phyloP scores from a whole-genome alignment of 2,797 vertebrate genomes.

The Acrossocheilus fasciatus region DNA sequence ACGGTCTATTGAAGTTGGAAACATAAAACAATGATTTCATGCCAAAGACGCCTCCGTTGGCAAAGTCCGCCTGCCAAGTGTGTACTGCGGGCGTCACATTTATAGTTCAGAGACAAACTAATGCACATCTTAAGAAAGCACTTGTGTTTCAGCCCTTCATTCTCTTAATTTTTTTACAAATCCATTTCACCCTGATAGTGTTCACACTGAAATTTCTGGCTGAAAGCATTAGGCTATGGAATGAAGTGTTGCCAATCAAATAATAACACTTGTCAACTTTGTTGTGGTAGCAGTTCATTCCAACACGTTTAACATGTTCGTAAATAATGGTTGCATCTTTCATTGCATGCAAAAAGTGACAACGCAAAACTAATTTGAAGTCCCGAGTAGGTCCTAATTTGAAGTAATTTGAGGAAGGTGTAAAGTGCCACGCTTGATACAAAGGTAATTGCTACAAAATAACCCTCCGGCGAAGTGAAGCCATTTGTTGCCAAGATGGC shows the following conservation, averaged over 20 bases:
- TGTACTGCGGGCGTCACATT: background rate
- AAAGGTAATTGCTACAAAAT: constrained; percentile 27
- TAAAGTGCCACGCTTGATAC: constrained; percentile 7
- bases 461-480: background rate
- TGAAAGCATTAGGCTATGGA: background rate
- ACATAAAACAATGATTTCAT: background rate
- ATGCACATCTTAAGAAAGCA: background rate
- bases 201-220: background rate
- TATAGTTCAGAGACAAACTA: background rate
- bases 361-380: background rate
- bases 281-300: background rate
- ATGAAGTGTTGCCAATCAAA: background rate
- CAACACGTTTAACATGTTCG: background rate
- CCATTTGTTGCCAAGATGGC: constrained; percentile 21
- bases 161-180: background rate
- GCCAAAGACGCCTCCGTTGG: background rate
- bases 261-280: background rate
- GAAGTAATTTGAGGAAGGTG: constrained; percentile 3
- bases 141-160: background rate
- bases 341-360: background rate
- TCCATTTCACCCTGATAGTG: no score
- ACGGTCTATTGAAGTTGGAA: background rate
- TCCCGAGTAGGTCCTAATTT: background rate
- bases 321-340: background rate
- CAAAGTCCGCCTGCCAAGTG: background rate